Conservation (phyloP, 2,888 invertebrate species). For the Pocota personata region DNA sequence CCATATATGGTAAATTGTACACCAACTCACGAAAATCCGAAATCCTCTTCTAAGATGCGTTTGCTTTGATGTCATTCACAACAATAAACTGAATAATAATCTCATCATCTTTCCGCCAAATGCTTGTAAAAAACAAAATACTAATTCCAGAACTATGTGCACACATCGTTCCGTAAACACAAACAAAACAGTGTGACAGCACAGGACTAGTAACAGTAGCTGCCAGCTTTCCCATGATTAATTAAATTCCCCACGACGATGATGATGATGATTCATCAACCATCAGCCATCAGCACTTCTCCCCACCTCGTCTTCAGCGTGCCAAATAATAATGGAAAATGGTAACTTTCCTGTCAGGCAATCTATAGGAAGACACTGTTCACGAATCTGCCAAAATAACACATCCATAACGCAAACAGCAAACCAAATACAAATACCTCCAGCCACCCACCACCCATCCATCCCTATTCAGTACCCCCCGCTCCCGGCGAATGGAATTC, state of each 20-base stretch:
- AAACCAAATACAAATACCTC: constrained; percentile 47
- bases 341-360: constrained; percentile 63
- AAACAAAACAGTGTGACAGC: constrained; percentile 41
- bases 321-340: constrained; percentile 62
- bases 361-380: constrained; percentile 36
- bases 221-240: constrained; percentile 63
- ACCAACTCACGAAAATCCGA: not conserved
- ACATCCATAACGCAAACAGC: constrained; percentile 55
- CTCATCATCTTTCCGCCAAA: constrained; percentile 15
- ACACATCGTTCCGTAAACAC: constrained; percentile 17
- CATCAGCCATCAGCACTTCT: constrained; percentile 3
- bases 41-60: not conserved
- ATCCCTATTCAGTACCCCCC: not conserved
- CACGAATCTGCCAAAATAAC: constrained; percentile 58
- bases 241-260: constrained; percentile 54
- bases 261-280: constrained; percentile 58
- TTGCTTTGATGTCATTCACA: not conserved
- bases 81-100: not conserved
- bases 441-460: constrained; percentile 5
- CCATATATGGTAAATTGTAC: too few relatives aligned
- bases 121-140: not conserved
- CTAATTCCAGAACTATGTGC: constrained; percentile 13
- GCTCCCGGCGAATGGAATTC: constrained; percentile 48
- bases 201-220: constrained; percentile 21
- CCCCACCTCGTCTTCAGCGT: not conserved